Evolutionary conservation across 2,113 vertebrate species (phyloP).

Genomic region (Porphyrio hochstetteri): DNA sequence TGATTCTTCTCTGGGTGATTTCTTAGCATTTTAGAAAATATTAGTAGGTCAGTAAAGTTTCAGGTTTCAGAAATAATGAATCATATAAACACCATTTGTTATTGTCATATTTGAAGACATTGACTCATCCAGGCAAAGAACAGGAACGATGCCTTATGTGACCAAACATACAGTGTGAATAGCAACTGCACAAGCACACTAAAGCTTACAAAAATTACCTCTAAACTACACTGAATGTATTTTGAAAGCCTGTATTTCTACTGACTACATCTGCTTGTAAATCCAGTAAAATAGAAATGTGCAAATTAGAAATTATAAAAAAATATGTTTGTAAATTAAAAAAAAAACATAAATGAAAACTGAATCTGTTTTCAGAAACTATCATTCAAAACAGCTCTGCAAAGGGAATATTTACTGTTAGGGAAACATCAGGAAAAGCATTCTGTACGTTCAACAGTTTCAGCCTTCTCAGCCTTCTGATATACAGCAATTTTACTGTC

Average conservation of each 20-base stretch:
- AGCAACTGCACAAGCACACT: background rate
- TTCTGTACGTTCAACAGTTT: background rate
- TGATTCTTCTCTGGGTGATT: background rate
- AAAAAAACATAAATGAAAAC: background rate
- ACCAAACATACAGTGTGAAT: background rate
- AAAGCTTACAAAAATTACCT: background rate
- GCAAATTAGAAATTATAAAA: fast-evolving
- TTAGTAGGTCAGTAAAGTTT: background rate
- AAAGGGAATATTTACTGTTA: background rate
- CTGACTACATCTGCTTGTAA: background rate
- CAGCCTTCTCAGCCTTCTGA: background rate
- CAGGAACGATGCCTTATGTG: background rate
- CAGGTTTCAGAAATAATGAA: background rate
- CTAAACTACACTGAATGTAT: background rate
- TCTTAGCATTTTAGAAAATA: background rate
- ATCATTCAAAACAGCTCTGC: background rate
- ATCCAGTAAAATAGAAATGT: background rate
- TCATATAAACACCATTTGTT: background rate
- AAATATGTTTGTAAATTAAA: background rate
- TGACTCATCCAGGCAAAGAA: background rate
- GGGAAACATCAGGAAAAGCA: background rate
- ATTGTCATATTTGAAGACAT: background rate
- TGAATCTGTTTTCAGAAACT: background rate
- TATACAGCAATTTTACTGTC: background rate
- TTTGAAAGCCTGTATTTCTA: background rate